Evolutionary conservation across 2,113 vertebrate genomes (phyloP), one percentile per base, ranked within the genome.

Genomic region (Elephantulus edwardii): DNA sequence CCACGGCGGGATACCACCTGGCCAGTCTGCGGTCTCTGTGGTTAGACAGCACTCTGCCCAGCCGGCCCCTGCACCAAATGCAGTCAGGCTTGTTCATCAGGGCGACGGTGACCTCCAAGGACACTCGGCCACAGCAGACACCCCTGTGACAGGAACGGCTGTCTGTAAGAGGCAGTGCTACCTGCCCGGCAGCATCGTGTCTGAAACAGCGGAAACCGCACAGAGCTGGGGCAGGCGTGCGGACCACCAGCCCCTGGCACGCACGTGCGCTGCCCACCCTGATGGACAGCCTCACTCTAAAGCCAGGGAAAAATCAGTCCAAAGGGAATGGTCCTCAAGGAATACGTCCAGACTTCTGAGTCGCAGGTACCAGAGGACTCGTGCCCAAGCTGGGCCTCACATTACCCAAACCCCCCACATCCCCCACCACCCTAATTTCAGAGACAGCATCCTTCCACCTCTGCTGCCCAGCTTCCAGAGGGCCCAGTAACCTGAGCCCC

Each of bases 191-290:
- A 52, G 13, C 14, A 2, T 1, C 4, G 20, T 0, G n/a, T 58
- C 9, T 44, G 50, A 44, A 64, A 35, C 66, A n/a, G 40, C 7
- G 38, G 38, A 19, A 46, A n/a, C 3, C 3, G 44, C 54, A 11
- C 19, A 24, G 54, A n/a, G n/a, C 0, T 14, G 9, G 8, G 6
- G 8, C 12, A 2, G 28, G 40, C 12, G 14, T 3, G 4, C 5
- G 16, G 3, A 8, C 6, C 24, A 10, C 58, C 58, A 30, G 24
- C 56, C 28, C 24, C 6, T 30, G 24, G 26, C 10, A 30, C 4
- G 8, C 26, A 8, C 0, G 40, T 2, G 52, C n/a, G n/a, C n/a
- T n/a, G n/a, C 62, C 66, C 79, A 64, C 44, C 20, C 19, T 28
- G 60, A 38, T 2, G 2, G 33, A 2, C 52, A 60, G 56, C 56